A percentile compares a stretch with the other conserved stretches of the same genome.
These are phyloP conservation scores for Rhodeus uyekii DNA, from an alignment of 2,797 vertebrate species.

Conservation along the genomic window DNA sequence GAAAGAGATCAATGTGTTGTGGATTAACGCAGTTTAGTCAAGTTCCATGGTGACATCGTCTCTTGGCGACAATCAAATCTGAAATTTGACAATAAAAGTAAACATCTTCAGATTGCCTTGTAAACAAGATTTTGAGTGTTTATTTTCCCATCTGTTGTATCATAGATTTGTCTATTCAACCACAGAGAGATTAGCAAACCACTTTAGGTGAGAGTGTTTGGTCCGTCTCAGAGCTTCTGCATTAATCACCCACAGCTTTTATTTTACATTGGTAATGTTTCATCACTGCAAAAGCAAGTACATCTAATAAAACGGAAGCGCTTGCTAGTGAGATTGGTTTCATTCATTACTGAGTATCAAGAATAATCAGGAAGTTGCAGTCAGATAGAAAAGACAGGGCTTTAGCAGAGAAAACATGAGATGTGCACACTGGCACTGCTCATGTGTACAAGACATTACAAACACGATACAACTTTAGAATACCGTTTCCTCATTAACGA, in stretches of 20 bases:
- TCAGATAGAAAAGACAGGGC: not conserved
- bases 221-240: not conserved
- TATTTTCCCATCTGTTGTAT: not conserved
- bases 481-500: not conserved
- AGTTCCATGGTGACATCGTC: not conserved
- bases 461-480: not conserved
- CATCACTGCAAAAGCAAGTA: not conserved
- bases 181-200: not conserved
- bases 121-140: slow-evolving; percentile 6
- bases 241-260: slow-evolving; percentile 9
- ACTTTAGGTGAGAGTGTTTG: slow-evolving; percentile 8
- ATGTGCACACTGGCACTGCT: not conserved
- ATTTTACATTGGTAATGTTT: slow-evolving; percentile 16
- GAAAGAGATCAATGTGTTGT: not conserved
- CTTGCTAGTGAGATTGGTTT: not conserved
- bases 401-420: not conserved
- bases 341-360: slow-evolving; percentile 10
- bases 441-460: not conserved
- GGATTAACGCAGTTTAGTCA: not conserved
- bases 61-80: not conserved
- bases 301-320: not conserved
- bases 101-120: slow-evolving; percentile 19
- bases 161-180: not conserved
- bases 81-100: not conserved
- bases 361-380: not conserved